These are phyloP conservation scores for Redunca redunca DNA, from an alignment of 2,113 vertebrate genomes.

Conservation along the genomic window DNA sequence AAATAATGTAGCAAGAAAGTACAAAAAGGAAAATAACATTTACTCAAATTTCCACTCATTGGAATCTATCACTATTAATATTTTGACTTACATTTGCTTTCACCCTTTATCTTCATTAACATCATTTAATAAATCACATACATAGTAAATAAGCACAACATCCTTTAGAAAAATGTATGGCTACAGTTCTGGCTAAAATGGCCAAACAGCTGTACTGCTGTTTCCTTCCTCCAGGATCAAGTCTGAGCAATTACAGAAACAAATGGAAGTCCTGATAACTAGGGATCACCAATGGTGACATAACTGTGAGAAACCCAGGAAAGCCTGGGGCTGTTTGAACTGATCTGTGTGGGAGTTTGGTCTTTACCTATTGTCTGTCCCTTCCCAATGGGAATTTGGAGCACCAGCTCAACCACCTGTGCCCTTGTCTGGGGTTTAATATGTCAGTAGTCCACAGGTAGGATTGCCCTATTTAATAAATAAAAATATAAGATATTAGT, in stretches of 20 bases:
- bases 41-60: background rate
- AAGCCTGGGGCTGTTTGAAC: background rate
- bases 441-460: background rate
- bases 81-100: background rate
- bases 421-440: background rate
- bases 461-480: background rate
- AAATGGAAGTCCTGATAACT: background rate
- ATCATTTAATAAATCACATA: background rate
- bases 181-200: background rate
- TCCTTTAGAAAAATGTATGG: background rate
- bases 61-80: background rate
- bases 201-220: background rate
- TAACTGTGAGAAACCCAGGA: background rate
- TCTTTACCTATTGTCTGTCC: background rate
- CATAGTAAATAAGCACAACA: background rate
- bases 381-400: background rate
- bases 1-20: background rate
- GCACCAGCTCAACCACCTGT: background rate
- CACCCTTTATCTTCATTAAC: background rate
- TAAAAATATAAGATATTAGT: background rate
- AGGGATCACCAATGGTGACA: background rate
- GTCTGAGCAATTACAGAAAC: background rate
- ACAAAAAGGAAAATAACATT: background rate
- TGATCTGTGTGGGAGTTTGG: background rate
- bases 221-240: background rate